A percentile compares a stretch with the other conserved stretches of the same genome.
These are phyloP conservation scores for Odocoileus virginianus DNA, from an alignment of 2,113 vertebrate species.

Conservation along the genomic window DNA sequence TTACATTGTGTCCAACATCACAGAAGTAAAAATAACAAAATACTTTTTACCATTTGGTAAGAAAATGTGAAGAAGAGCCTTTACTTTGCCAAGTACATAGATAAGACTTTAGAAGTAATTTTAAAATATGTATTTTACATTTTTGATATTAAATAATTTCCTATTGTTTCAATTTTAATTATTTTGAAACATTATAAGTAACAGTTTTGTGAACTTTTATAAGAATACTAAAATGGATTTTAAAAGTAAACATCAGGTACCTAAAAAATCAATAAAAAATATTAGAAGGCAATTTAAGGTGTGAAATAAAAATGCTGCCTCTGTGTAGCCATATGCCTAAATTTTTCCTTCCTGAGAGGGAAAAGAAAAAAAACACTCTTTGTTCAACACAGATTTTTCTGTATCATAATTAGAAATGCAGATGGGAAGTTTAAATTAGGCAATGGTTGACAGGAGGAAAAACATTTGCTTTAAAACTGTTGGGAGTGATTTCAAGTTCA, in stretches of 20 bases:
- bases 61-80: not conserved
- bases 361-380: not conserved
- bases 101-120: not conserved
- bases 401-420: slow-evolving; percentile 66
- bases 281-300: not conserved
- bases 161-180: not conserved
- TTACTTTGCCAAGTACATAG: not conserved
- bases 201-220: not conserved
- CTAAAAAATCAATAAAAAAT: not conserved
- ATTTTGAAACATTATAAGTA: not conserved
- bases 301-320: slow-evolving; percentile 28
- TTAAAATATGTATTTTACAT: not conserved
- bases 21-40: slow-evolving; percentile 29
- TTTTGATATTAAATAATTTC: not conserved
- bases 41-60: not conserved
- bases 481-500: slow-evolving; percentile 66
- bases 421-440: slow-evolving; percentile 67
- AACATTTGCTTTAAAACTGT: slow-evolving; percentile 59
- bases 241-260: not conserved
- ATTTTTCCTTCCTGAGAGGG: slow-evolving; percentile 22
- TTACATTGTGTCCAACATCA: not conserved
- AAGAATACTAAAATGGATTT: not conserved
- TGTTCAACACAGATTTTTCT: slow-evolving; percentile 56
- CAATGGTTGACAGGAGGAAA: slow-evolving; percentile 58
- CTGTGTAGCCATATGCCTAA: not conserved